phyloP scores from a whole-genome alignment of 2,888 invertebrate genomes.

The Tholera decimalis region DNA sequence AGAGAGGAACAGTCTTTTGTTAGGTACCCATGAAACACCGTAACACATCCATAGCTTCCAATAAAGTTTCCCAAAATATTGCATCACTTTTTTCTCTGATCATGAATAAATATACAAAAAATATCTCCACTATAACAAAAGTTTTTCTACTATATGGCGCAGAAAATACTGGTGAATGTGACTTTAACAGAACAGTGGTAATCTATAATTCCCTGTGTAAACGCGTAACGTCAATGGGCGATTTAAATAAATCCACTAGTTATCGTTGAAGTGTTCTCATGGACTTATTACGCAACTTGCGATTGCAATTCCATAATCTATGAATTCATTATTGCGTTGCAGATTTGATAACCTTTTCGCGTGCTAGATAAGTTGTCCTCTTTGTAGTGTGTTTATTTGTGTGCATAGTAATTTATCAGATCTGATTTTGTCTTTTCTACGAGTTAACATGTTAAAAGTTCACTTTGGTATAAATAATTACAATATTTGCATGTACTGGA shows the following conservation, averaged over 20 bases:
- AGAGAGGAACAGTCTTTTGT: no score
- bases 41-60: not conserved
- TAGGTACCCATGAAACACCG: not conserved
- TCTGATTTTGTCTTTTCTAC: not conserved
- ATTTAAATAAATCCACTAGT: constrained; percentile 76
- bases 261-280: constrained; percentile 62
- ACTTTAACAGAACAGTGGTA: constrained; percentile 58
- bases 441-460: not conserved
- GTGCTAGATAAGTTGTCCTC: constrained; percentile 3
- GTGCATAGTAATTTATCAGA: not conserved
- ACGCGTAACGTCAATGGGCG: constrained; percentile 66
- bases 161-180: constrained; percentile 39
- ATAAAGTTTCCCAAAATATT: not conserved
- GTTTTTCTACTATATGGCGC: constrained; percentile 50
- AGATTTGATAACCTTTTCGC: constrained; percentile 20
- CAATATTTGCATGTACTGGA: not conserved
- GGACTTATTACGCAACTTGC: constrained; percentile 34
- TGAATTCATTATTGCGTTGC: not conserved
- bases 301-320: constrained; percentile 14
- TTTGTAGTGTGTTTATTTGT: constrained; percentile 9
- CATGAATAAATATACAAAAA: constrained; percentile 16
- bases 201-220: constrained; percentile 68
- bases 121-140: constrained; percentile 35
- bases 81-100: constrained; percentile 6
- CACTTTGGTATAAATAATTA: not conserved